phyloP scores from a whole-genome alignment of 2,113 vertebrate genomes.

The Glaucomys volans region DNA sequence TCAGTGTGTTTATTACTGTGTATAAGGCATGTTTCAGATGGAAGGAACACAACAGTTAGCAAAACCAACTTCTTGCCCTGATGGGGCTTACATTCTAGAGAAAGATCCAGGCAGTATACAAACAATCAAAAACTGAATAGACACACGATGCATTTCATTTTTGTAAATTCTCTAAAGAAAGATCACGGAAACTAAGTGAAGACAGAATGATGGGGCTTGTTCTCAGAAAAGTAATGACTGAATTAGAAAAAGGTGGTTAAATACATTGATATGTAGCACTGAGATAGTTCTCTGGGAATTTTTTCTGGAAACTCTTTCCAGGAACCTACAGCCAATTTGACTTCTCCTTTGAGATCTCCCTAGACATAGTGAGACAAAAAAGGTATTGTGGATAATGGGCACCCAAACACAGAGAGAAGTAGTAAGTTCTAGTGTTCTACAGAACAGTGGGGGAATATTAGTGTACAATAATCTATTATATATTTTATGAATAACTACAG shows the following conservation, averaged over 20 bases:
- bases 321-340: neutral
- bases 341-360: neutral
- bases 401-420: neutral
- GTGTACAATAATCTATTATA: neutral
- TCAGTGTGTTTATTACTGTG: neutral
- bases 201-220: neutral
- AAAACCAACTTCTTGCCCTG: neutral
- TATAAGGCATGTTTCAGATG: no score
- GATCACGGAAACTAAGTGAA: neutral
- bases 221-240: neutral
- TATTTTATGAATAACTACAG: no score
- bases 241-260: neutral
- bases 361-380: neutral
- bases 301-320: neutral
- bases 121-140: neutral
- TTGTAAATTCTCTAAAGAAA: neutral
- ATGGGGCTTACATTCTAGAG: neutral
- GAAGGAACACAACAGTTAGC: neutral
- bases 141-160: neutral
- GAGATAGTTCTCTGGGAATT: neutral
- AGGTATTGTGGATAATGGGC: neutral
- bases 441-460: neutral
- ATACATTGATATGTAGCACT: neutral
- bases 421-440: neutral
- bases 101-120: neutral